Conservation (phyloP, 2,797 vertebrate species). For the Delichon dasypus region DNA sequence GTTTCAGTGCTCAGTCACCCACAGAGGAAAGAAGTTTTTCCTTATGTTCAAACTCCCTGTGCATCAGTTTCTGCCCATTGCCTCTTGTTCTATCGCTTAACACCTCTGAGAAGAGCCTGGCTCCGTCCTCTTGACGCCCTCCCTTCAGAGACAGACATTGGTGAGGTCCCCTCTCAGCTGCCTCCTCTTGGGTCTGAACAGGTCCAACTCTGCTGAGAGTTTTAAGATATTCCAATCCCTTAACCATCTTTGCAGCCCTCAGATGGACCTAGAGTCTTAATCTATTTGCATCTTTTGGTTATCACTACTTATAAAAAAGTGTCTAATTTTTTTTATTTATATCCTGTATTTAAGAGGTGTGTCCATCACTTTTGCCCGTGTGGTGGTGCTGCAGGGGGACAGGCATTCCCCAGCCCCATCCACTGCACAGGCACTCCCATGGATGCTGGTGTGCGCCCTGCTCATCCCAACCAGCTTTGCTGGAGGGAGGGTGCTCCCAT, state of each 20-base stretch:
- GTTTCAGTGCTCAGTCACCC: fast-evolving
- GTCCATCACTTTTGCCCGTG: not conserved
- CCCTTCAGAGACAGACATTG: not conserved
- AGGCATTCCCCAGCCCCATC: not conserved
- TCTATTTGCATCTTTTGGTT: not conserved
- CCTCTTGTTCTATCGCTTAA: no score
- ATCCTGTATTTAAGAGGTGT: not conserved
- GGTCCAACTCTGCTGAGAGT: not conserved
- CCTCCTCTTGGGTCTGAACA: not conserved
- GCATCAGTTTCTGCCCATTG: no score
- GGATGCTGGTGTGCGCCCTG: not conserved
- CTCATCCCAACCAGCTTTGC: not conserved
- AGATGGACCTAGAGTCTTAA: not conserved
- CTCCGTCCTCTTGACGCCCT: not conserved
- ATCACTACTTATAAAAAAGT: not conserved
- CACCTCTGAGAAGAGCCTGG: no score
- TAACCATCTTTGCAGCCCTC: not conserved
- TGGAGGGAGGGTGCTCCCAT: not conserved
- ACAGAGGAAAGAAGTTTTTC: not conserved
- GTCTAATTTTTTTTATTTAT: not conserved
- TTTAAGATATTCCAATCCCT: not conserved
- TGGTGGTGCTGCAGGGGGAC: not conserved
- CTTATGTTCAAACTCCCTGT: not conserved
- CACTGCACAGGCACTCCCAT: not conserved
- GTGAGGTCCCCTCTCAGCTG: fast-evolving